Base-by-base conservation (phyloP, 2,888 invertebrate species). In the Megastigmus dorsalis region DNA sequence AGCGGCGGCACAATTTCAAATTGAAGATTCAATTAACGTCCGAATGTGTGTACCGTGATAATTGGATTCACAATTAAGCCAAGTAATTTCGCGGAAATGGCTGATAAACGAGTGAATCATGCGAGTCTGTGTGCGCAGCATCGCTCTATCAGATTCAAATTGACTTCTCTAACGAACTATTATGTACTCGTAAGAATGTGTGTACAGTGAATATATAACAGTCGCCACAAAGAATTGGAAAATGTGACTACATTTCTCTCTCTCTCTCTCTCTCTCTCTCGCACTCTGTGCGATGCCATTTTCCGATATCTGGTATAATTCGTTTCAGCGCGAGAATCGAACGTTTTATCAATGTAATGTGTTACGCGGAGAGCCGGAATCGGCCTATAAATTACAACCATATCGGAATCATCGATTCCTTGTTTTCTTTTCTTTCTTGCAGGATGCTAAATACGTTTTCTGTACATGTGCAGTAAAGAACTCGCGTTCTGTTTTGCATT, bases 1-100 rank as follows among this genome's bases (percentile, higher is more conserved):
- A n/a, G n/a, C n/a, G n/a, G n/a, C 23, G 3, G n/a, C 13, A 28
- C 33, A n/a, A n/a, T 66, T 54, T 1, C 10, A 33, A 43, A 50
- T 60, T 15, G 30, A 60, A 52, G 60, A 69, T 60, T 60, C n/a
- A 70, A 70, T 62, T 62, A 70, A 36, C 15, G 30, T n/a, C 43
- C 6, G 28, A 26, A 26, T 43, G 33, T 3, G 7, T 43, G 33
- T 3, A n/a, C 38, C 20, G 3, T 10, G 36, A 54, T 71, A 65
- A 71, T 71, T 65, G 28, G 28, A 63, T 48, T 57, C 15, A 48
- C 38, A 65, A 57, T 71, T 57, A 63, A 55, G 57, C 57, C 28
- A 45, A 70, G 43, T 55, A 70, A 70, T 70, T 71, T 57, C 57
- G 36, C 55, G 45, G 55, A 62, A 70, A 62, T 45, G n/a, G 0